Base-by-base conservation (phyloP, 1,140 invertebrate species). In the Scaptodrosophila lebanonensis region DNA sequence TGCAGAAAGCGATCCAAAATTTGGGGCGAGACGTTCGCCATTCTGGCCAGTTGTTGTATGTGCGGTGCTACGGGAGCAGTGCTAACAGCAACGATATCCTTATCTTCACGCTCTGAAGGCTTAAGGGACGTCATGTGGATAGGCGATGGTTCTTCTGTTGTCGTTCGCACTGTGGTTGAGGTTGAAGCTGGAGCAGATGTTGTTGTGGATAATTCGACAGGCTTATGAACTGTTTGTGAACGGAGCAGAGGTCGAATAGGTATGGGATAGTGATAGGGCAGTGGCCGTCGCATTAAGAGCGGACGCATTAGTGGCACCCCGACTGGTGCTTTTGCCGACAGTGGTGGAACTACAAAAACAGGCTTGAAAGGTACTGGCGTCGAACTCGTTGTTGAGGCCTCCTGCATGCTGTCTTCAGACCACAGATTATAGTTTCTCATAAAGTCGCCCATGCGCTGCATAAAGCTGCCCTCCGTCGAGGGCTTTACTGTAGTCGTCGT, bases 231-330 rank as follows among this genome's bases (percentile, higher is more conserved):
- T 2, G 40, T 4, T 17, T 9, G 11, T 2, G 65, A 9, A 1
- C 44, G 1, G 3, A 50, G 9, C 5, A 48, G 44, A 0, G 69
- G 64, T 1, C 70, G 39, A 17, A 85, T 12, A 1, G 83, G 83
- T 39, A 85, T 54, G 8, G 83, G 77, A 47, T 77, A 84, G 25
- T 85, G 75, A 63, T 72, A 85, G 0, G 83, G 83, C 11, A 83
- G 32, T 2, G 77, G 68, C 12, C 64, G 64, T n/a, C 76, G 66
- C 4, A 71, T 42, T 5, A 79, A 30, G 3, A 85, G 2, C 0
- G 67, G 79, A 22, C 40, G 62, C 39, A 67, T 3, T 0, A 20
- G 50, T 11, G 17, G 36, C 30, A 35, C 15, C 3, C 13, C 15
- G 4, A 2, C 7, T 15, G 22, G 17, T 17, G 32, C 0, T 22